phyloP scores from a whole-genome alignment of 2,113 vertebrate species.

The Phocoena phocoena region DNA sequence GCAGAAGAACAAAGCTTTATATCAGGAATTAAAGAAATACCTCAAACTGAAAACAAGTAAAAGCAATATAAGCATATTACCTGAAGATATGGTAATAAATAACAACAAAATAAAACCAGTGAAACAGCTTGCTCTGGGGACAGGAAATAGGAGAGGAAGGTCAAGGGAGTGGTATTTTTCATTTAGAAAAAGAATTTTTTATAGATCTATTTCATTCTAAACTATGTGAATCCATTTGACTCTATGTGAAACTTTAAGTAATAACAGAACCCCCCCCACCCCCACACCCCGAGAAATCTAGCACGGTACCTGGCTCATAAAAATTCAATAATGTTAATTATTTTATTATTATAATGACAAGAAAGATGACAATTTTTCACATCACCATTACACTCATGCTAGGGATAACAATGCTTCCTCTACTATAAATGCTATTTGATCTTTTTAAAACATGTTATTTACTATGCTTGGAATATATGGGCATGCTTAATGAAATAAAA shows the following conservation, averaged over 20 bases:
- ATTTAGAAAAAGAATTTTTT: not conserved
- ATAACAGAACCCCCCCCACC: not conserved
- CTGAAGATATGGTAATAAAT: not conserved
- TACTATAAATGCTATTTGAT: slow-evolving; percentile 4
- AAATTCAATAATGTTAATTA: slow-evolving; percentile 21
- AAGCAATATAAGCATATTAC: not conserved
- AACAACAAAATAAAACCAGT: not conserved
- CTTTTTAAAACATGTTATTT: slow-evolving; percentile 44
- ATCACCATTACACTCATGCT: slow-evolving; percentile 61
- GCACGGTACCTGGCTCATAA: not conserved
- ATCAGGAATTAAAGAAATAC: not conserved
- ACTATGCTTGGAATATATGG: slow-evolving; percentile 35
- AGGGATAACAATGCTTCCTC: slow-evolving; percentile 43
- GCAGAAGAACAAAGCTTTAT: not conserved
- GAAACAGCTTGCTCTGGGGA: not conserved
- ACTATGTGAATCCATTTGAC: not conserved
- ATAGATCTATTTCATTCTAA: not conserved
- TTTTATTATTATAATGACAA: slow-evolving; percentile 67
- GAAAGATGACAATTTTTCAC: slow-evolving; percentile 34
- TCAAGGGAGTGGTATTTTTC: not conserved
- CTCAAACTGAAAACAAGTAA: slow-evolving; percentile 5
- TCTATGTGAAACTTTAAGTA: not conserved
- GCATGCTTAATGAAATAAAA: slow-evolving; percentile 63
- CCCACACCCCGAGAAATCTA: not conserved
- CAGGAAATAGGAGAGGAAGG: not conserved